Percentiles rank a stretch among this genome's conserved stretches.
Evolutionary conservation across 2,888 invertebrate species (phyloP).

Genomic region (Emmelina monodactyla): DNA sequence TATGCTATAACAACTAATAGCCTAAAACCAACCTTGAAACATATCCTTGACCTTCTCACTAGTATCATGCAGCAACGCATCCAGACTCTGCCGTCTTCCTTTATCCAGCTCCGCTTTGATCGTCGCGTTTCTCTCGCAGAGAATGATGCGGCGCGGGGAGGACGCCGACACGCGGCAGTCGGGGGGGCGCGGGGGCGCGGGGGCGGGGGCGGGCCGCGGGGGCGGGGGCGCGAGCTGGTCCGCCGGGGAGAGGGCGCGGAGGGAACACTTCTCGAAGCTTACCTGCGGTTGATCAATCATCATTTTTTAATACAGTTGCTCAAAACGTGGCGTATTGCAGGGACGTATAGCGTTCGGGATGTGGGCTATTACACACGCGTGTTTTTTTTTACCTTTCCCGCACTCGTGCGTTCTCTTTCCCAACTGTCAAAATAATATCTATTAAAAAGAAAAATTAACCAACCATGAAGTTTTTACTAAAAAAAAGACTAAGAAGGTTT

Average conservation of each 20-base stretch:
- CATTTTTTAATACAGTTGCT: too few species aligned
- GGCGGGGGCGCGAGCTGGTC: slow-evolving; percentile 41
- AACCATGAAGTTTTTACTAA: too few species aligned
- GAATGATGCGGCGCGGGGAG: slow-evolving; percentile 37
- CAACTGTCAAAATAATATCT: too few species aligned
- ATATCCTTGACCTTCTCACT: slow-evolving; percentile 84
- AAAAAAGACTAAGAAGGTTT: too few species aligned
- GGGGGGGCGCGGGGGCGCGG: slow-evolving; percentile 38
- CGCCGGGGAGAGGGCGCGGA: slow-evolving; percentile 42
- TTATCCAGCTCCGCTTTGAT: slow-evolving; percentile 30
- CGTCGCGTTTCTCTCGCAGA: slow-evolving; percentile 20
- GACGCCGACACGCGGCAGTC: slow-evolving; percentile 40
- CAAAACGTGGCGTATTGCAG: too few species aligned
- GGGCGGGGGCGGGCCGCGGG: slow-evolving; percentile 38
- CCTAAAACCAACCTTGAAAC: slow-evolving; percentile 72
- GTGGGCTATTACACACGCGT: too few species aligned
- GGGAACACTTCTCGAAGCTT: slow-evolving; percentile 65
- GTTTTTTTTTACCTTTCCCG: too few species aligned
- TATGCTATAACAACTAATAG: too few species aligned
- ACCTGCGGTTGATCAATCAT: slow-evolving; percentile 28
- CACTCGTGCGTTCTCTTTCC: too few species aligned
- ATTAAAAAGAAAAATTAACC: too few species aligned
- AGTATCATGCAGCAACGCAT: slow-evolving; percentile 77
- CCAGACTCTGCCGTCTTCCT: slow-evolving; percentile 74
- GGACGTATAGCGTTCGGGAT: too few species aligned